Conservation (phyloP, 2,797 vertebrate genomes). For the Notoglanidium macrostoma region DNA sequence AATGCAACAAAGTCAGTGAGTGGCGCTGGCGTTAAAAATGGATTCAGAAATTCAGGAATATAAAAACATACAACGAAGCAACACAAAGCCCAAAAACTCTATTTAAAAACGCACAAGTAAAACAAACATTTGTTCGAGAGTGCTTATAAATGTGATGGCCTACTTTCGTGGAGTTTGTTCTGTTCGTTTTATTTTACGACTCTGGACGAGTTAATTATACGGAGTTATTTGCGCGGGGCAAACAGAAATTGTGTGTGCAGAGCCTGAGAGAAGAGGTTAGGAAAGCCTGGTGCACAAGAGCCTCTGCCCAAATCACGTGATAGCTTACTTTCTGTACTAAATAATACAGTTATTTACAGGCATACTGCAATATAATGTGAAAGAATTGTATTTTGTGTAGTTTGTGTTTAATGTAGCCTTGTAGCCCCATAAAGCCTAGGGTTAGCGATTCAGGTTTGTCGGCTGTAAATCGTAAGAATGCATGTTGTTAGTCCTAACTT, state of each 20-base stretch:
- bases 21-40: constrained; percentile 34
- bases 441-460: background rate
- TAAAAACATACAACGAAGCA: constrained; percentile 26
- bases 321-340: background rate
- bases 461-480: background rate
- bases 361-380: background rate
- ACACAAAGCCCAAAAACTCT: constrained; percentile 22
- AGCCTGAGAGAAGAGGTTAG: constrained; percentile 40
- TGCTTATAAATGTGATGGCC: constrained; percentile 25
- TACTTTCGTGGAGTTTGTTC: constrained; percentile 35
- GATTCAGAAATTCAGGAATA: constrained; percentile 34
- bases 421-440: background rate
- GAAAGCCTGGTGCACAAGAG: constrained; percentile 2
- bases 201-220: constrained; percentile 38
- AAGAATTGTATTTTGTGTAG: background rate
- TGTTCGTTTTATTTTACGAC: constrained; percentile 35
- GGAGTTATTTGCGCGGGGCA: constrained; percentile 49
- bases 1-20: constrained; percentile 48
- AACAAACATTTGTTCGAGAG: constrained; percentile 29
- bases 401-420: background rate
- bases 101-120: constrained; percentile 29
- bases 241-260: constrained; percentile 48
- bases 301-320: background rate
- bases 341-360: background rate
- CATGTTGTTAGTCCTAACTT: background rate